Percentiles rank a stretch among this genome's conserved stretches.
phyloP scores from a whole-genome alignment of 2,888 invertebrate genomes.

The Anthophora plumipes region DNA sequence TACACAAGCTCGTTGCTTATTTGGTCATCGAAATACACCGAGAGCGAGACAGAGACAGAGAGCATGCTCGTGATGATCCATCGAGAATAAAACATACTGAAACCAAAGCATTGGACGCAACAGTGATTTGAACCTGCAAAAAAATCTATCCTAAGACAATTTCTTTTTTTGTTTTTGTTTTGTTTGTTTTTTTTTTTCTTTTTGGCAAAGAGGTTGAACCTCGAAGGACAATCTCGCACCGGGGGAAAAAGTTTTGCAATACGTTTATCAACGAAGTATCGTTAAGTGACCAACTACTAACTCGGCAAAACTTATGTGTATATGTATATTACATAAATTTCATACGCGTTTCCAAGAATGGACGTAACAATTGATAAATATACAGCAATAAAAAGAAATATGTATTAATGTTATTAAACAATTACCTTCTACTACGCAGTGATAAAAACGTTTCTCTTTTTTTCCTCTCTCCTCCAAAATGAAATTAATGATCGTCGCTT shows the following conservation, averaged over 20 bases:
- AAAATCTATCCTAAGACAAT: constrained; percentile 64
- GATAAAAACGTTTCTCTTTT: neutral
- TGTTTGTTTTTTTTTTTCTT: constrained; percentile 40
- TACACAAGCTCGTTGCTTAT: constrained; percentile 57
- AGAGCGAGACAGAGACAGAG: constrained; percentile 28
- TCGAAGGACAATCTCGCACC: constrained; percentile 26
- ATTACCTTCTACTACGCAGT: neutral
- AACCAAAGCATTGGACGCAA: constrained; percentile 62
- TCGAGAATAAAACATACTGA: constrained; percentile 65
- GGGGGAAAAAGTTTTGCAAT: neutral
- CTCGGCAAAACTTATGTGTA: neutral
- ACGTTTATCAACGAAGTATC: neutral
- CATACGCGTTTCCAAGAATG: neutral
- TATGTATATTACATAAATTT: neutral
- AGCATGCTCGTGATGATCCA: constrained; percentile 49
- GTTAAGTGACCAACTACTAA: constrained; percentile 30
- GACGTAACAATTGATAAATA: neutral
- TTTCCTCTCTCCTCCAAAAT: neutral
- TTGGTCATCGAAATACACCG: constrained; percentile 52
- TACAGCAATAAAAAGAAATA: constrained; percentile 9
- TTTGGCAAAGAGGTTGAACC: constrained; percentile 31
- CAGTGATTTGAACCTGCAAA: constrained; percentile 65
- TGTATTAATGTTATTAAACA: constrained; percentile 4
- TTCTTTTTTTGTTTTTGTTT: constrained; percentile 45
- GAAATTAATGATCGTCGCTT: neutral